phyloP scores from a whole-genome alignment of 2,797 vertebrate genomes.

The Anomalospiza imberbis region DNA sequence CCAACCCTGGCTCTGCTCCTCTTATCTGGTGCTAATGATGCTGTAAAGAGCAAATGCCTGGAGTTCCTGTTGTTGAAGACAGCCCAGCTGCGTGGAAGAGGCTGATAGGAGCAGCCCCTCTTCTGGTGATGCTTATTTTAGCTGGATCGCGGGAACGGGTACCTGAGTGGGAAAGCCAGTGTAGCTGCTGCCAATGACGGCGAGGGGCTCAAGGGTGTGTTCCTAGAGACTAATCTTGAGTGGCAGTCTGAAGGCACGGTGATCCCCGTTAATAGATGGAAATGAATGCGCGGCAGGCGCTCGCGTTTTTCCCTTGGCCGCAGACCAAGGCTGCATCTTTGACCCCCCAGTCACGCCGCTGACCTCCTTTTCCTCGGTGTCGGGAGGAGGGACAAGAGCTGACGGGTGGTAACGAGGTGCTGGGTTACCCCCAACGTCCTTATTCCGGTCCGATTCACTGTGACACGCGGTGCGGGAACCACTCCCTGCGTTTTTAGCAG shows the following conservation, averaged over 20 bases:
- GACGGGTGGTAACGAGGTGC: neutral
- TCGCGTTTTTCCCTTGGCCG: fast-evolving
- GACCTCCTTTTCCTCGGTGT: neutral
- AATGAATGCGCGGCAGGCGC: neutral
- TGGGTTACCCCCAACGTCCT: neutral
- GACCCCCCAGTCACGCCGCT: neutral
- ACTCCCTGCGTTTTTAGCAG: fast-evolving
- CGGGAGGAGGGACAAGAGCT: neutral
- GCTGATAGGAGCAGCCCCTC: neutral
- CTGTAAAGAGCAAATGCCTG: neutral
- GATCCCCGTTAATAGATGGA: neutral
- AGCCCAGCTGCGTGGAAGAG: neutral
- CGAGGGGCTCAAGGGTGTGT: neutral
- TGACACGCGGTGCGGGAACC: neutral
- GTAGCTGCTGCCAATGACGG: neutral
- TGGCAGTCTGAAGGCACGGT: neutral
- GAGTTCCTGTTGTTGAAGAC: neutral
- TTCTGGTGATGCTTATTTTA: neutral
- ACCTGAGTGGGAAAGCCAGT: neutral
- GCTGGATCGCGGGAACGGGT: neutral
- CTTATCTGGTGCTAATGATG: slow-evolving; percentile 18
- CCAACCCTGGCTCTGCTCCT: neutral
- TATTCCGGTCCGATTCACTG: fast-evolving
- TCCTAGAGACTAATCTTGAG: neutral
- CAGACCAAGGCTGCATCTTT: neutral